Base-by-base conservation (phyloP, 2,113 vertebrate species). In the Amia ocellicauda region DNA sequence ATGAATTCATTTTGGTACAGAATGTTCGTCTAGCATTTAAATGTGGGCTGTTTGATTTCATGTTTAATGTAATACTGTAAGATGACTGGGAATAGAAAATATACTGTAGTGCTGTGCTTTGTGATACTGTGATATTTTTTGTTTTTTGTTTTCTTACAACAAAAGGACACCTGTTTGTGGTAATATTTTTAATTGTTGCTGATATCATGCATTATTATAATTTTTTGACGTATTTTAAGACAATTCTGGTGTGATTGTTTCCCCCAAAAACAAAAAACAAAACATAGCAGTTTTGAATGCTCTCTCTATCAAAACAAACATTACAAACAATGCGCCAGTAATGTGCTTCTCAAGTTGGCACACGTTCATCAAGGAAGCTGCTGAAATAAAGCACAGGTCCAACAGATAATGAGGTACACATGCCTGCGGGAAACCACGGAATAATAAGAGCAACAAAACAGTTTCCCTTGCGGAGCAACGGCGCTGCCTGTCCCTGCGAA, bases 1-100 rank as follows among this genome's bases (percentile, higher is more conserved):
- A 71, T 24, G 3, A 67, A 58, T 65, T 26, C 47, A 69, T 67
- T 36, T 36, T 11, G 11, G 11, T 11, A 36, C 11, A 36, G 31
- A 36, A 36, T 36, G 31, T 11, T 36, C 31, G 11, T 36, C 11
- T 36, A 36, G 5, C 5, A 36, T 36, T 36, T 5, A 36, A 7
- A 36, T 36, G 1, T 36, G 11, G 5, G 11, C 11, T 36, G 5
- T 36, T 36, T 36, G 5, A 7, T 36, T 36, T 5, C 5, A 7
- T 7, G 5, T 36, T 36, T 36, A 36, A 36, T 3, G 16, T 16
- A 47, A 47, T 47, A n/a, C 43, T 14, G 8, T 14, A 3, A 47
- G 16, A n/a, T n/a, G n/a, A n/a, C n/a, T n/a, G n/a, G n/a, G n/a
- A n/a, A n/a, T n/a, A n/a, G n/a, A n/a, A n/a, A n/a, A n/a, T n/a